Evolutionary conservation across 92 coral and sea anemone genomes (phyloP), one percentile per base, ranked within the genome.

Genomic region (Epizoanthus stellaris): DNA sequence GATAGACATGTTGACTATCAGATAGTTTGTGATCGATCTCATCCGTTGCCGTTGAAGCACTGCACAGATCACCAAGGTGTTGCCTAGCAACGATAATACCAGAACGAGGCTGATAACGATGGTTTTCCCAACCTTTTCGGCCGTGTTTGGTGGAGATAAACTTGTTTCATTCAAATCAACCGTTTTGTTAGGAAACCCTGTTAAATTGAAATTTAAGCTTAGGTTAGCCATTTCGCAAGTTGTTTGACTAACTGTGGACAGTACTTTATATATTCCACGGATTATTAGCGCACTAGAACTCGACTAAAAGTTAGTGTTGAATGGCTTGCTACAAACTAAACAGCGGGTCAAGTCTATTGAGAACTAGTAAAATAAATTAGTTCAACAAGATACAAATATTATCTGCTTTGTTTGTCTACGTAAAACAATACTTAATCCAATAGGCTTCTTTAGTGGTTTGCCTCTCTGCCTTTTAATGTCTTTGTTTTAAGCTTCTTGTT

Each of bases 1-100:
- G 7, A 93, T 80, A 0, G 98, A 90, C 90, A 91, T 92, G 87
- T 94, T 94, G 21, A 94, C 92, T 21, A 94, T 94, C 30, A 94
- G 87, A 45, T 87, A 94, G 83, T 94, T 94, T 13, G 93, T 94
- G 45, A 91, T 92, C 10, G 98, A 87, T 52, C 89, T 90, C 90
- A 94, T 87, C 67, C 91, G 91, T 2, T 38, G 80, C 58, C 87
- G 87, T 39, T 73, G 90, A 30, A 81, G 25, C 47, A 94, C 98
- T 7, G 92, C 92, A 21, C 87, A 83, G 23, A 94, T 85, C 69
- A 94, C 95, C 6, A 94, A 73, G 5, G 80, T 67, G 89, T 94
- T 94, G 25, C 98, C 98, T 36, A 89, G 47, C 34, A 94, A 63
- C 19, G 98, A 87, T 39, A 86, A 81, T 13, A 91, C 40, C 65